Evolutionary conservation across 2,888 invertebrate species (phyloP).

Genomic region (Aleiodes alternator): DNA sequence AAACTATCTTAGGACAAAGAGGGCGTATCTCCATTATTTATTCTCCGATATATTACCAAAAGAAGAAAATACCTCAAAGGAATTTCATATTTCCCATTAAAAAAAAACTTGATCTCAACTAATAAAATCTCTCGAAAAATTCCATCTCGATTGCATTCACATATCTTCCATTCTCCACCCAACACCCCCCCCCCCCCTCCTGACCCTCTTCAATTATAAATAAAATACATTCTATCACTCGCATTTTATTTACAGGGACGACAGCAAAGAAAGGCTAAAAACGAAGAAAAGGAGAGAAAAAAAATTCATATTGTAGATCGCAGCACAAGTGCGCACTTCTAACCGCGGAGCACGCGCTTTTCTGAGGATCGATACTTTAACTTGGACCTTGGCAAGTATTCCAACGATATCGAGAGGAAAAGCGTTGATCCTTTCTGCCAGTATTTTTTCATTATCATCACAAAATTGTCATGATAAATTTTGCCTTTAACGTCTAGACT

Average conservation of each 20-base stretch:
- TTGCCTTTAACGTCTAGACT: constrained; percentile 19
- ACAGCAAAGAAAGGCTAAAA: background rate
- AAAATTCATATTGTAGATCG: constrained; percentile 32
- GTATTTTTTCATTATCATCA: background rate
- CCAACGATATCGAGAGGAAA: constrained; percentile 34
- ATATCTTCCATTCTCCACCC: too few species aligned
- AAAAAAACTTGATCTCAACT: too few species aligned
- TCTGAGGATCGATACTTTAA: constrained; percentile 38
- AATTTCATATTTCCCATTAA: background rate
- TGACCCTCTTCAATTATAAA: too few species aligned
- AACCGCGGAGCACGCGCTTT: constrained; percentile 42
- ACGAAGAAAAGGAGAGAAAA: constrained; percentile 9
- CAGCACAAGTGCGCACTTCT: constrained; percentile 27
- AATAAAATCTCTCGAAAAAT: too few species aligned
- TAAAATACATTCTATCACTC: background rate
- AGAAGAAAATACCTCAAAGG: background rate
- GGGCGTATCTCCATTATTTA: too few species aligned
- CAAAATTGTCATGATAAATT: background rate
- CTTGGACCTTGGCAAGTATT: constrained; percentile 33
- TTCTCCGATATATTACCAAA: background rate
- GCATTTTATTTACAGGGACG: background rate
- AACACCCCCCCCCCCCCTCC: too few species aligned
- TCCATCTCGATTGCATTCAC: too few species aligned
- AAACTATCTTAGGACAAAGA: too few species aligned
- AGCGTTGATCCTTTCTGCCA: constrained; percentile 9